These are phyloP conservation scores for Chloroceryle aenea DNA, from an alignment of 2,113 vertebrate genomes.

Conservation along the genomic window DNA sequence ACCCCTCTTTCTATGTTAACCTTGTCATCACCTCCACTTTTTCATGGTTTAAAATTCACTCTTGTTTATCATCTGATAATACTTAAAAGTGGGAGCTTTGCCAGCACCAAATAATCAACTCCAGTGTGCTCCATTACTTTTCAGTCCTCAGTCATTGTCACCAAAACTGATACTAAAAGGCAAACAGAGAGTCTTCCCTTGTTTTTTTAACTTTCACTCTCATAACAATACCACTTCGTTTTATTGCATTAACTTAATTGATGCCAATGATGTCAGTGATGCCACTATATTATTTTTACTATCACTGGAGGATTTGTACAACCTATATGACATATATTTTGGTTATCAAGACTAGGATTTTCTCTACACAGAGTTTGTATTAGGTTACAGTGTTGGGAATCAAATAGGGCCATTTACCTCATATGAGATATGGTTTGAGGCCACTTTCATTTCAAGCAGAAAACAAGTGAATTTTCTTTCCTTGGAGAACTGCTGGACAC, in stretches of 20 bases:
- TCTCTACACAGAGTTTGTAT: not conserved
- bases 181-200: accelerated
- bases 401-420: not conserved
- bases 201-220: not conserved
- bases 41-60: not conserved
- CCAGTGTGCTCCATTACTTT: accelerated
- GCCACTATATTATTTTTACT: not conserved
- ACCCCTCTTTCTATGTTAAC: not conserved
- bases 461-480: not conserved
- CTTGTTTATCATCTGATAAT: not conserved
- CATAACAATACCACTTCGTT: not conserved
- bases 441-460: not conserved
- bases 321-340: not conserved
- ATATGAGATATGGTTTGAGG: not conserved
- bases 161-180: not conserved
- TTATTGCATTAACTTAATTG: not conserved
- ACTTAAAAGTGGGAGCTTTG: not conserved
- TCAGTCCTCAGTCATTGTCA: not conserved
- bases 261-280: no score
- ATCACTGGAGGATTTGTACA: not conserved
- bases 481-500: not conserved
- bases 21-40: not conserved
- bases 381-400: not conserved
- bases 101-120: not conserved
- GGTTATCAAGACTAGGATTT: not conserved